These are phyloP conservation scores for Dasysyrphus tricinctus DNA, from an alignment of 2,888 invertebrate genomes.

Conservation along the genomic window DNA sequence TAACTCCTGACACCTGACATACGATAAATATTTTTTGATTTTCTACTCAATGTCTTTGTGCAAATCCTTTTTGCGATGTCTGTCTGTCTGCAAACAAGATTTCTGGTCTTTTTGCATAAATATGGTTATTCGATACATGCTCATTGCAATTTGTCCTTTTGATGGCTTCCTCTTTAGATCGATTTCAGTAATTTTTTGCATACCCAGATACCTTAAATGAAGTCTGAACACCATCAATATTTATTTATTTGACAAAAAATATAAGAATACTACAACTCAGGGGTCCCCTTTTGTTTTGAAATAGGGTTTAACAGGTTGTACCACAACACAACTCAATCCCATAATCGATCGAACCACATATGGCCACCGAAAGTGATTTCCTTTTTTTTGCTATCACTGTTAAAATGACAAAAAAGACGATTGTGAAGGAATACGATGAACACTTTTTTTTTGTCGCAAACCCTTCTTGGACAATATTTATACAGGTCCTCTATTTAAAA, in stretches of 20 bases:
- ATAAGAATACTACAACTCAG: constrained; percentile 7
- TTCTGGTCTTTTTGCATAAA: constrained; percentile 22
- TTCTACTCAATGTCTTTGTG: constrained; percentile 61
- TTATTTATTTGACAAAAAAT: constrained; percentile 51
- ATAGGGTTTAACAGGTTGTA: constrained; percentile 77
- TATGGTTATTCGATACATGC: constrained; percentile 70
- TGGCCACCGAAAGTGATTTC: constrained; percentile 68
- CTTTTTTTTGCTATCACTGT: constrained; percentile 77
- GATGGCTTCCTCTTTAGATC: constrained; percentile 83
- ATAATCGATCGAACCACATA: constrained; percentile 79
- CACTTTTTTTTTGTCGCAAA: constrained; percentile 35
- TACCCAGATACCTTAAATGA: background rate
- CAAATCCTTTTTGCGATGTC: constrained; percentile 68
- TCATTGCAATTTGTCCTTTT: constrained; percentile 79
- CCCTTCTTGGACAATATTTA: constrained; percentile 65
- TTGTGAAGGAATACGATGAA: constrained; percentile 17
- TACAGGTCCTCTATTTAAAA: constrained; percentile 16
- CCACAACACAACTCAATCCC: constrained; percentile 78
- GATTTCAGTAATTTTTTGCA: constrained; percentile 79
- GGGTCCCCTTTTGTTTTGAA: constrained; percentile 20
- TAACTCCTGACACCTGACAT: constrained; percentile 49
- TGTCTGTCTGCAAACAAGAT: constrained; percentile 27
- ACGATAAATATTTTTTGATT: constrained; percentile 50
- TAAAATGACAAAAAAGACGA: constrained; percentile 24
- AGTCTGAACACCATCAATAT: constrained; percentile 61